phyloP scores from a whole-genome alignment of 2,113 vertebrate genomes.

The Bombycilla garrulus region DNA sequence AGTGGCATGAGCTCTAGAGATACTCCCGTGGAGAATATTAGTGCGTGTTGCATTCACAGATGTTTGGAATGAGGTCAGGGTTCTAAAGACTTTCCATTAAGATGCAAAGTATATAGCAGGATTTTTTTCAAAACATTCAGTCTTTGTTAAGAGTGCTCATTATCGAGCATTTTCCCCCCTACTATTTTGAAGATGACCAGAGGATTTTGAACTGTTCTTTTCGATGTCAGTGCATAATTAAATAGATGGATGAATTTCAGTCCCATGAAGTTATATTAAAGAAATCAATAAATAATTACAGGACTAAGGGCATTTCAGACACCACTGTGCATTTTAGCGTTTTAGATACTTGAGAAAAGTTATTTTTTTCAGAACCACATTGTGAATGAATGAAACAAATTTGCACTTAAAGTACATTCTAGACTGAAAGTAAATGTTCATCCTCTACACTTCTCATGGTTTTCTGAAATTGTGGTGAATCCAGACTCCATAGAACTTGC shows the following conservation, averaged over 20 bases:
- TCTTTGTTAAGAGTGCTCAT: neutral
- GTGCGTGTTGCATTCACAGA: neutral
- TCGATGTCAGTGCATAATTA: neutral
- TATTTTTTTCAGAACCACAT: neutral
- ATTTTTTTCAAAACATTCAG: neutral
- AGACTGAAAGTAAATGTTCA: neutral
- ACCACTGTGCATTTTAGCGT: neutral
- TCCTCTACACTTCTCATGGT: neutral
- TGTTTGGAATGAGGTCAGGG: conserved; percentile 31
- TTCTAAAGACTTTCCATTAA: conserved; percentile 31
- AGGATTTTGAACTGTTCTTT: neutral
- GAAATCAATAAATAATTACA: neutral
- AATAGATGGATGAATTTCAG: neutral
- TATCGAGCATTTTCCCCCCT: neutral
- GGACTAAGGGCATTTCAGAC: neutral
- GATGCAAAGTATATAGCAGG: neutral
- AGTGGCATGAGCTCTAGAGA: neutral
- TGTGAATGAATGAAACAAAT: neutral
- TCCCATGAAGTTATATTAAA: neutral
- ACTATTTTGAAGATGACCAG: neutral
- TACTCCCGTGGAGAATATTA: neutral
- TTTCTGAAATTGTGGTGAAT: neutral
- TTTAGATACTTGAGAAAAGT: neutral
- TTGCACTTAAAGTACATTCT: neutral
- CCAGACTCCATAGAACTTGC: neutral